These are phyloP conservation scores for Serrognathus titanus DNA, from an alignment of 2,888 invertebrate species.

Conservation along the genomic window DNA sequence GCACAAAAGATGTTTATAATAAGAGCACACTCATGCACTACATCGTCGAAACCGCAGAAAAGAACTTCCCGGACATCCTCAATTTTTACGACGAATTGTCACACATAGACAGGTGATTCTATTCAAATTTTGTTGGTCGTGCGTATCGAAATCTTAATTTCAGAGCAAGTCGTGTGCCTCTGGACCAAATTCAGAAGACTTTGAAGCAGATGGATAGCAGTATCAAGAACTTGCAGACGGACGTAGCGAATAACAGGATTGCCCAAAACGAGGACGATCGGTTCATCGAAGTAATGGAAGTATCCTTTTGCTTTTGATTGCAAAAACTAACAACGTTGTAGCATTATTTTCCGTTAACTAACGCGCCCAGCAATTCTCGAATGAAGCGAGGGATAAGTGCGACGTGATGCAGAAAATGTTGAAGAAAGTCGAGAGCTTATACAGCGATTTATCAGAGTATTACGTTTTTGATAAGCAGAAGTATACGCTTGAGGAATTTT, in stretches of 20 bases:
- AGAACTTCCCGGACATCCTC: conserved; percentile 81
- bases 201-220: conserved; percentile 83
- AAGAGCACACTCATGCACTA: conserved; percentile 91
- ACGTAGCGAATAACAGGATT: conserved; percentile 78
- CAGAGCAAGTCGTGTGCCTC: conserved; percentile 80
- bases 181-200: conserved; percentile 77
- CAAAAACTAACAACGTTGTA: neutral
- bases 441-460: conserved; percentile 81
- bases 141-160: neutral
- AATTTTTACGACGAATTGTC: conserved; percentile 83
- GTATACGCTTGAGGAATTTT: conserved; percentile 94
- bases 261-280: conserved; percentile 79
- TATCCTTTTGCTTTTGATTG: conserved; percentile 45
- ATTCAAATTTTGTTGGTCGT: neutral
- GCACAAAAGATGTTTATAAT: conserved; percentile 92
- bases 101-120: conserved; percentile 72
- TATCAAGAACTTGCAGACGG: conserved; percentile 84
- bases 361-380: conserved; percentile 62
- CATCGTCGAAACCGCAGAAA: conserved; percentile 82
- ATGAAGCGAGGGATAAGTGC: conserved; percentile 80
- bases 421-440: conserved; percentile 86
- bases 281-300: conserved; percentile 85
- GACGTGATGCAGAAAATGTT: conserved; percentile 91
- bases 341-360: conserved; percentile 32
- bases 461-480: conserved; percentile 90